Base-by-base conservation (phyloP, 2,888 invertebrate genomes). In the Odontothrips loti region DNA sequence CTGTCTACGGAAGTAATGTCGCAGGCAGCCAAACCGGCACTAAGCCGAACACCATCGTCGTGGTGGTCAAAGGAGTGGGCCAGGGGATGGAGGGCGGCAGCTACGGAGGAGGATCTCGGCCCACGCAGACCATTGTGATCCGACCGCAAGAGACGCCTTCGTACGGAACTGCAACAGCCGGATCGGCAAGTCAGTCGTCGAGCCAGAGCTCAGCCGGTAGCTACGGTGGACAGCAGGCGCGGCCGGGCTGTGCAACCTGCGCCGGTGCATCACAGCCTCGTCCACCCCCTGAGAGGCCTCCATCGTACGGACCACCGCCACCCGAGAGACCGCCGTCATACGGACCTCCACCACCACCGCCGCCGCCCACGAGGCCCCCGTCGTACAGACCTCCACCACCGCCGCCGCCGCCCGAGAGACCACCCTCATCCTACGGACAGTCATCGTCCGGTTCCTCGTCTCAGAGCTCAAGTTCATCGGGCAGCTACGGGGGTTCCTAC, bases 401-500 rank as follows among this genome's bases (percentile, higher is more conserved):
- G 12, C 68, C 68, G 10, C 68, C 68, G 27, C 27, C 68, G 23
- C 58, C 58, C 58, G 20, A 12, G 20, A 20, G 51, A 20, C 51
- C 68, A 68, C 68, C 68, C 8, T 23, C 68, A 27, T 75, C 68
- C 27, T 75, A 75, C 23, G 68, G 68, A 12, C 23, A 12, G 68
- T 58, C 68, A 8, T 75, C 68, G 1, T 75, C 68, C 6, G 68
- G 68, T 1, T 23, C 68, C 23, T 27, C 68, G 10, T 75, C 68
- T 12, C 68, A 75, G 68, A 43, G 23, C 27, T n/a, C 68, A 75
- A 75, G 68, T 27, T 75, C 68, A 10, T 75, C 68, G 27, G 68
- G 68, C 68, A 75, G 68, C 68, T 75, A 75, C 68, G 68, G 68
- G 27, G 68, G 68, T 0, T 75, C 68, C 8, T 75, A 75, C 68